A percentile compares a stretch with the other conserved stretches of the same genome.
These are phyloP conservation scores for Steinernema scapterisci DNA, from an alignment of 2,888 invertebrate genomes.

Conservation along the genomic window DNA sequence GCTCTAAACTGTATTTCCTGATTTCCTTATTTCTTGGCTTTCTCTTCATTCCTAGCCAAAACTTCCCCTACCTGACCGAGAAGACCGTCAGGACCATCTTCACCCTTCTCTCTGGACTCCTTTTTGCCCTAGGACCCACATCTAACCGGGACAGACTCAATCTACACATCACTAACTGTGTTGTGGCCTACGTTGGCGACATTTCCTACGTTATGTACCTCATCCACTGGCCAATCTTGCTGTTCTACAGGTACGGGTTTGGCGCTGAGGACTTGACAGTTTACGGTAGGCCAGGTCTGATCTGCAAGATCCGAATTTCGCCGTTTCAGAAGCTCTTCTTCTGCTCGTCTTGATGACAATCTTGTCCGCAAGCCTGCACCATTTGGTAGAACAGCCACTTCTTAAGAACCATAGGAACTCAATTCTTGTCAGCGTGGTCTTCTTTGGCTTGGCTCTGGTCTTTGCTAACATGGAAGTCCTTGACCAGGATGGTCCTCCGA, in stretches of 20 bases:
- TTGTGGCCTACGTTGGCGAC: conserved; percentile 3
- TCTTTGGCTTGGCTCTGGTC: too few species aligned
- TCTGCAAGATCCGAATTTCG: neutral
- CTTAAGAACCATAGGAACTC: too few species aligned
- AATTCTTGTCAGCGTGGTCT: too few species aligned
- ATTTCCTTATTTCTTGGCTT: neutral
- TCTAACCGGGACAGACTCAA: neutral
- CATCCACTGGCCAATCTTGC: conserved; percentile 3
- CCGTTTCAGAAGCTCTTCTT: neutral
- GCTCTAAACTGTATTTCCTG: neutral
- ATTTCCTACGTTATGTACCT: conserved; percentile 12
- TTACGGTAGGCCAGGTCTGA: neutral
- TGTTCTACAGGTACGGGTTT: conserved; percentile 1
- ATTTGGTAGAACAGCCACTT: neutral
- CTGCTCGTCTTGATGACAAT: neutral
- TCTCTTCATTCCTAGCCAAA: neutral
- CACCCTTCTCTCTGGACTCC: neutral
- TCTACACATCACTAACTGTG: neutral
- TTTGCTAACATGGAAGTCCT: too few species aligned
- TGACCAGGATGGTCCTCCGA: too few species aligned
- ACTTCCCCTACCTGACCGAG: neutral
- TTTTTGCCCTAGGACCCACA: neutral
- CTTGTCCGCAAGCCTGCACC: neutral
- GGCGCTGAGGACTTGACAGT: neutral
- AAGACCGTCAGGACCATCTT: neutral